A percentile compares a stretch with the other conserved stretches of the same genome.
phyloP scores from a whole-genome alignment of 2,797 vertebrate genomes.

The Hyperoplus lanceolatus region DNA sequence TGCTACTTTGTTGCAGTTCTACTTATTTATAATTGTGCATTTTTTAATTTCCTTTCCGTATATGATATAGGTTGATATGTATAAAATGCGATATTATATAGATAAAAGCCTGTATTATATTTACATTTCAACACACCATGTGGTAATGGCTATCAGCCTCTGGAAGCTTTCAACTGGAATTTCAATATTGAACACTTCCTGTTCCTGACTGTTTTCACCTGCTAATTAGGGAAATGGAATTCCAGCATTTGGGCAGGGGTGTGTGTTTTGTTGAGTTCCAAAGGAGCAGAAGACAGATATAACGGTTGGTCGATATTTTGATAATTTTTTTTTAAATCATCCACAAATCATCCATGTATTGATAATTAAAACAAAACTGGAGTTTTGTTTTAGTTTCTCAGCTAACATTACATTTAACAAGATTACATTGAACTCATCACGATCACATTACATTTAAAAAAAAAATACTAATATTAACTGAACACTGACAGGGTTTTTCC shows the following conservation, averaged over 20 bases:
- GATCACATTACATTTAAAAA: too few species aligned
- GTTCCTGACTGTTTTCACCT: neutral
- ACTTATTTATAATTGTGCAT: neutral
- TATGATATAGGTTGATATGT: too few species aligned
- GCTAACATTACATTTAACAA: too few species aligned
- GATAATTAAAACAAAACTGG: too few species aligned
- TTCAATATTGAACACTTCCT: conserved; percentile 35
- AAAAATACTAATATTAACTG: too few species aligned
- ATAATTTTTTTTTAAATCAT: too few species aligned
- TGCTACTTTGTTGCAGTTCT: neutral
- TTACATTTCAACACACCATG: neutral
- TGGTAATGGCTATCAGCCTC: conserved; percentile 8
- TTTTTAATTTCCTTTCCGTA: accelerated
- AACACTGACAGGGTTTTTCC: too few species aligned
- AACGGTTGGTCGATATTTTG: too few species aligned
- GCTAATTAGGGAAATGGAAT: neutral
- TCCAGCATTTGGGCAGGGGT: neutral
- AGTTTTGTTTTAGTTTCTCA: too few species aligned
- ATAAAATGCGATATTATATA: neutral
- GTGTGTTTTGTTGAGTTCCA: neutral
- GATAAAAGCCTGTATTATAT: neutral
- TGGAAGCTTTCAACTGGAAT: conserved; percentile 19
- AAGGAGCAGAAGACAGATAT: neutral
- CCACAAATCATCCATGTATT: too few species aligned
- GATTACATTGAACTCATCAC: too few species aligned